Percentiles rank a stretch among this genome's conserved stretches.
Evolutionary conservation across 2,113 vertebrate genomes (phyloP).

Genomic region (Alaudala cheleensis): DNA sequence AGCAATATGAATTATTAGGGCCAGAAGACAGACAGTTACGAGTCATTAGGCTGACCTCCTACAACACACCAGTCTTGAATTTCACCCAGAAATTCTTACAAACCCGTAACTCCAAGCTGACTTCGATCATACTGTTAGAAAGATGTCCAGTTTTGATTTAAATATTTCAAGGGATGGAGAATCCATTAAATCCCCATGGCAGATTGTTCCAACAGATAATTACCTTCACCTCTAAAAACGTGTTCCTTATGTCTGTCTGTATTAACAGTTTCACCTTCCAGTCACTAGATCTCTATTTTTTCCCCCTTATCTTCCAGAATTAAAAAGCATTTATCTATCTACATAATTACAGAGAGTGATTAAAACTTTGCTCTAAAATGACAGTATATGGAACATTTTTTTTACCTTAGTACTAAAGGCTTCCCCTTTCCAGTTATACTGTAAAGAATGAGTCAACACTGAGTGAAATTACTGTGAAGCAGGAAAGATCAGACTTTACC

Average conservation of each 20-base stretch:
- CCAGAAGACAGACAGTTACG: background rate
- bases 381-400: background rate
- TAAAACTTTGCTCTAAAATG: background rate
- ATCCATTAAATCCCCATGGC: background rate
- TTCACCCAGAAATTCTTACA: background rate
- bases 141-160: background rate
- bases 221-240: background rate
- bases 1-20: background rate
- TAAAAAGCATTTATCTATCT: background rate
- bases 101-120: background rate
- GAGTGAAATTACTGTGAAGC: background rate
- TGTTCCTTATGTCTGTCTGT: background rate
- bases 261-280: background rate
- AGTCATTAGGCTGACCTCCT: background rate
- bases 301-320: background rate
- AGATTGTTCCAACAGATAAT: background rate
- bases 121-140: background rate
- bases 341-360: background rate
- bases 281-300: background rate
- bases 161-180: constrained; percentile 3
- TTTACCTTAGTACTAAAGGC: background rate
- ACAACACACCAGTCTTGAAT: background rate
- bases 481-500: background rate
- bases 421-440: background rate
- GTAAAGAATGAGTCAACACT: background rate